Conservation (phyloP, 1,140 invertebrate species). For the Odontomachus brunneus region DNA sequence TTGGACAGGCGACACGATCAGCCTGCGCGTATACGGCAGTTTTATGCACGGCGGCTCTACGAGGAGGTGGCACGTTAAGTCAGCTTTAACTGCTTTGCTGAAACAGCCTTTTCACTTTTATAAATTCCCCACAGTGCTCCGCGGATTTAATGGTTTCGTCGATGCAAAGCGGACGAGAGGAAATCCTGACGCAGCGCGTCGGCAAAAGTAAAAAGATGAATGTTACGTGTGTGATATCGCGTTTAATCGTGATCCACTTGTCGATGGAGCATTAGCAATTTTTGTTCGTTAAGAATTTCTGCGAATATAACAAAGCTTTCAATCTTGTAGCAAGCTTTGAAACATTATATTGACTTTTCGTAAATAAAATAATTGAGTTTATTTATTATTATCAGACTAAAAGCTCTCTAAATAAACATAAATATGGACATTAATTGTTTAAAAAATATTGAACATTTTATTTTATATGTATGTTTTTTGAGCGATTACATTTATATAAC, state of each 20-base stretch:
- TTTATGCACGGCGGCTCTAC: constrained; percentile 27
- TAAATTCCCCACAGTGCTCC: constrained; percentile 41
- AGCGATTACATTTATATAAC: too few species aligned
- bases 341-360: too few species aligned
- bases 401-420: too few species aligned
- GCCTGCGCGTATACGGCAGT: constrained; percentile 37
- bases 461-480: too few species aligned
- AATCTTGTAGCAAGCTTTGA: too few species aligned
- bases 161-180: constrained; percentile 9
- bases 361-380: too few species aligned
- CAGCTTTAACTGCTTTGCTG: constrained; percentile 50
- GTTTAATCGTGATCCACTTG: background rate
- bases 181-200: constrained; percentile 16
- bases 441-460: too few species aligned
- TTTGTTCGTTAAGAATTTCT: too few species aligned
- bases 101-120: constrained; percentile 53
- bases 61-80: constrained; percentile 33
- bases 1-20: background rate
- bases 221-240: background rate
- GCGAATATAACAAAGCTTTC: too few species aligned
- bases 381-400: too few species aligned
- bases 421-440: too few species aligned
- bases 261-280: too few species aligned
- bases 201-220: constrained; percentile 33
- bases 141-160: constrained; percentile 28